Evolutionary conservation across 1,140 invertebrate genomes (phyloP), one percentile per base, ranked within the genome.

Genomic region (Phenacoccus solenopsis): DNA sequence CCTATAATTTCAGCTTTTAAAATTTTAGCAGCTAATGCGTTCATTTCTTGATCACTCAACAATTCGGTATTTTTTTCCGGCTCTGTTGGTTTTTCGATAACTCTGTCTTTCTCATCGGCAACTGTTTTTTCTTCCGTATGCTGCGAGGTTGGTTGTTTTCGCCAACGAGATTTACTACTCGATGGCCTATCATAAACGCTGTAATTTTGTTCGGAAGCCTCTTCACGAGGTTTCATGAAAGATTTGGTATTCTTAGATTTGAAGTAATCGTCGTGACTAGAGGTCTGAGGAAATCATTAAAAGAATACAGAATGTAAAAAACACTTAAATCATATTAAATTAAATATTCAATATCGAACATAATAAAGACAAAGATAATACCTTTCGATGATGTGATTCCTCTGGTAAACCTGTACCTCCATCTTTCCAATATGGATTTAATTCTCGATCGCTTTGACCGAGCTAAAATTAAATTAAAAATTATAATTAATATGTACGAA

Each of bases 351-450:
- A n/a, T n/a, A n/a, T n/a, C n/a, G n/a, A n/a, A n/a, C n/a, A n/a
- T n/a, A n/a, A n/a, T n/a, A n/a, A n/a, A n/a, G n/a, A n/a, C n/a
- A n/a, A n/a, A 5, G 16, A 49, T 49, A 16, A 9, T n/a, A 49
- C 16, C 30, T 32, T n/a, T 16, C 16, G 38, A 49, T 16, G 13
- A n/a, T 16, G 38, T 5, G 5, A n/a, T 74, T 69, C 73, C 61
- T 71, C 74, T 25, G 90, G 93, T 69, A 96, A 77, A 16, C 93
- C 93, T 61, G 82, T 85, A 12, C 93, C 93, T 70, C 90, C 91
- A 80, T 89, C 82, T 82, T 91, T 93, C 91, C 93, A 96, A 78
- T 94, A 91, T 1, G 92, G 93, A 84, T 98, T 98, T 61, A 95
- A 79, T 81, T 97, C 94, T 75, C 85, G 81, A 1, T 76, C 78